Evolutionary conservation across 2,113 vertebrate species (phyloP), one percentile per base, ranked within the genome.

Genomic region (Arizona elegans): DNA sequence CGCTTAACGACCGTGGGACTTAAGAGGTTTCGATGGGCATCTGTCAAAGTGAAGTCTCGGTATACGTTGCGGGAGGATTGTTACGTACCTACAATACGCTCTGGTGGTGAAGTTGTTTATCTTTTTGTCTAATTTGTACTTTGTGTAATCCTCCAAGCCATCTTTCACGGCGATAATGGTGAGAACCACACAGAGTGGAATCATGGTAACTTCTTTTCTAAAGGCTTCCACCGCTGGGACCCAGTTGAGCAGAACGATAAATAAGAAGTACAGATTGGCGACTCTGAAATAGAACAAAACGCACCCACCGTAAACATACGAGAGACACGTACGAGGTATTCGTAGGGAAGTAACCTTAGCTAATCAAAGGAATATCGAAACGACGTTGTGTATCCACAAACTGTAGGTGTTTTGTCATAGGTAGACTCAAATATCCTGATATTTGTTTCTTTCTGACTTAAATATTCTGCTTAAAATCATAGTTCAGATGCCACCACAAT

Each of bases 141-240:
- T 99, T 6, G 98, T 97, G 95, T 99, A 99, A 96, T 99, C 99
- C 94, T 99, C 99, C 94, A 99, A 95, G 58, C 98, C 99, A 85
- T 99, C 99, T 96, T 99, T 99, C 92, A 99, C 96, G 65, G 98
- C 99, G 17, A 99, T 99, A 87, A 99, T 98, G 3, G 95, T 95
- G 53, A 99, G 98, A 70, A 99, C 99, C 0, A 97, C 98, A n/a
- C 98, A 29, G 8, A 99, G 97, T 38, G 99, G 99, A 65, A 99
- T 96, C 99, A 99, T 99, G 1, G 99, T 99, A 92, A 99, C 99
- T 96, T 99, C 99, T 95, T 99, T 99, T 93, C 99, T 98, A 96
- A 99, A 99, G 88, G 99, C 99, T 97, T 99, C 99, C 91, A 99
- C 99, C 29, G 98, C 97, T 17, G 99, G 99, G n/a, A 99, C 98